Base-by-base conservation (phyloP, 2,113 vertebrate species). In the Marmota flaviventris region DNA sequence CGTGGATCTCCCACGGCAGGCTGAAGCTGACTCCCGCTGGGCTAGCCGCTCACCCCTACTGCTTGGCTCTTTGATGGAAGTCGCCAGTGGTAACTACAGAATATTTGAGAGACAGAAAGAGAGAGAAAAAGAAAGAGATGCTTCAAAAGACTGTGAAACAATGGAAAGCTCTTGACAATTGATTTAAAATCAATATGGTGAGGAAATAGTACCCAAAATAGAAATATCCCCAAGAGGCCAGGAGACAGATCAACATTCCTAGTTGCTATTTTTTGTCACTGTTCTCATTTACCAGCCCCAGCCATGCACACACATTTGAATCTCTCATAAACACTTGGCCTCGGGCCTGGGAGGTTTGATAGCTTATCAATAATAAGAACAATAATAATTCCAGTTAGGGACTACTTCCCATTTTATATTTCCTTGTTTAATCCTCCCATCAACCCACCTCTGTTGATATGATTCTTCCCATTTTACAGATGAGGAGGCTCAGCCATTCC, bases 141-240 rank as follows among this genome's bases (percentile, higher is more conserved):
- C 42, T 92, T 90, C 76, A 76, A 65, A 87, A 97, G 87, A 75
- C 90, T 89, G 84, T 65, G 85, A 94, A 97, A 96, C 82, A 97
- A 88, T 91, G 90, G 96, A 97, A 93, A 97, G 67, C 96, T 91
- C 95, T 94, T 98, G 96, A 96, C 75, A 93, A 83, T 34, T 95
- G 87, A 97, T 91, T 94, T 95, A 72, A 88, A 97, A 96, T 97
- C 96, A 96, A 95, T 95, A 92, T n/a, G 42, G 25, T 13, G 42
- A 96, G 67, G 83, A 95, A 97, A 93, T 45, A 93, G 63, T 69
- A 84, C 93, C 76, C 65, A 82, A 93, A 96, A 93, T 72, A 97
- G 97, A 93, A 97, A 88, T 72, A 88, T 39, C 48, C 84, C 87
- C 34, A 18, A 27, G 94, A 95, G 94, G 61, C 76, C 5, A 25